phyloP scores from a whole-genome alignment of 2,797 vertebrate species.

The Chrysocyon brachyurus region DNA sequence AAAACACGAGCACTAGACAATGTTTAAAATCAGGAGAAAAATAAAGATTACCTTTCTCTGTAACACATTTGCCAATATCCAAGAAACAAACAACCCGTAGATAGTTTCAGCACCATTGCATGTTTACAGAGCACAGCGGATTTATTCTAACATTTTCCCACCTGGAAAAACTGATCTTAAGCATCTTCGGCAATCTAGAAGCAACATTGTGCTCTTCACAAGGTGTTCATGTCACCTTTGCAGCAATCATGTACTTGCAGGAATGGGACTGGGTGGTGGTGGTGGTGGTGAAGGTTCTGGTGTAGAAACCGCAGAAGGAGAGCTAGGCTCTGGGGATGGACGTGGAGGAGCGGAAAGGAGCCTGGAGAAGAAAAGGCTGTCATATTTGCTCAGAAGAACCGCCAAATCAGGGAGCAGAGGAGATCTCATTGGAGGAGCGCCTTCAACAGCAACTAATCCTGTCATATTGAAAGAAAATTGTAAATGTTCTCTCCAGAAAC shows the following conservation, averaged over 20 bases:
- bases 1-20: not conserved
- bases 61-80: conserved; percentile 51
- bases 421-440: conserved; percentile 89
- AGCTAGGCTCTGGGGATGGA: conserved; percentile 59
- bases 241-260: not conserved
- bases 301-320: conserved; percentile 81
- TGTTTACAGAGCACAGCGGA: conserved; percentile 61
- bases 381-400: conserved; percentile 87
- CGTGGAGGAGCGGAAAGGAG: conserved; percentile 74
- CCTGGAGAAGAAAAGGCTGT: conserved; percentile 84
- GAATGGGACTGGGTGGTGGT: not conserved
- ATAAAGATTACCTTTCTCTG: conserved; percentile 1
- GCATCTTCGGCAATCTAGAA: conserved; percentile 66
- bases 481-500: conserved; percentile 87
- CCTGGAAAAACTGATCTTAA: not conserved
- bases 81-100: conserved; percentile 44
- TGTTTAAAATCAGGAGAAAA: not conserved
- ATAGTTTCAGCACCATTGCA: conserved; percentile 74
- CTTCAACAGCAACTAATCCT: conserved; percentile 86
- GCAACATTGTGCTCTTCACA: not conserved
- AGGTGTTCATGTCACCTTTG: not conserved
- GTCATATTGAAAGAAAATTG: conserved; percentile 88
- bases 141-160: conserved; percentile 67
- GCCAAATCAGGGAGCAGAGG: conserved; percentile 89
- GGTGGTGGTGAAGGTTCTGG: conserved; percentile 45